Conservation (phyloP, 2,888 invertebrate species). For the Rhopalosiphum nymphaeae region DNA sequence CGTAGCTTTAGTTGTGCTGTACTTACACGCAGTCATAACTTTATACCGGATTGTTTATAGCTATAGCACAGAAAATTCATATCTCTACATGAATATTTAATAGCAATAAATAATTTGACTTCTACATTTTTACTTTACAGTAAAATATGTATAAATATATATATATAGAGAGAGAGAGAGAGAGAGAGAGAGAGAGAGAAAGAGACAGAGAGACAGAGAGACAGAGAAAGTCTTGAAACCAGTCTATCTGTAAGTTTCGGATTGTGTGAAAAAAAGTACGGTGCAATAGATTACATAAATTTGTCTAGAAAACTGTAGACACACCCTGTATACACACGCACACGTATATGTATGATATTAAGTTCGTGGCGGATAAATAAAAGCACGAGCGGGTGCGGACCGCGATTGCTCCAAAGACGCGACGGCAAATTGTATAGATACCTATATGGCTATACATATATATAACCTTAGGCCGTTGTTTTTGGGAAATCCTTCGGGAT, state of each 20-base stretch:
- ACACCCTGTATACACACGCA: background rate
- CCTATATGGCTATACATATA: background rate
- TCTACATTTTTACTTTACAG: background rate
- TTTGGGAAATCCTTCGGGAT: conserved; percentile 53
- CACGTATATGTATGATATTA: background rate
- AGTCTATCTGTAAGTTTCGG: background rate
- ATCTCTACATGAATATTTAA: background rate
- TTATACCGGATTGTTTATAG: background rate
- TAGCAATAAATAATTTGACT: background rate
- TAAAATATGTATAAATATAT: background rate
- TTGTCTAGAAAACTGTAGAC: background rate
- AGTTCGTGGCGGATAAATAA: background rate
- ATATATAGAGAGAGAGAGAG: background rate
- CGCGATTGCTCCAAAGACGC: background rate
- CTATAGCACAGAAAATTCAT: background rate
- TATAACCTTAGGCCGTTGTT: background rate
- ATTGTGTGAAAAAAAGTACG: background rate
- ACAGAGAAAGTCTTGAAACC: background rate
- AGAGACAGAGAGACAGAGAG: too few relatives aligned
- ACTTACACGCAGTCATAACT: background rate
- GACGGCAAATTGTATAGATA: background rate
- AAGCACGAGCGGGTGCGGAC: conserved; percentile 18
- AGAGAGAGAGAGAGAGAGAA: too few relatives aligned
- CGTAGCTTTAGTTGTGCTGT: background rate
- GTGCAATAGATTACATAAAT: background rate